Base-by-base conservation (phyloP, 2,113 vertebrate genomes). In the Dasypus novemcinctus region DNA sequence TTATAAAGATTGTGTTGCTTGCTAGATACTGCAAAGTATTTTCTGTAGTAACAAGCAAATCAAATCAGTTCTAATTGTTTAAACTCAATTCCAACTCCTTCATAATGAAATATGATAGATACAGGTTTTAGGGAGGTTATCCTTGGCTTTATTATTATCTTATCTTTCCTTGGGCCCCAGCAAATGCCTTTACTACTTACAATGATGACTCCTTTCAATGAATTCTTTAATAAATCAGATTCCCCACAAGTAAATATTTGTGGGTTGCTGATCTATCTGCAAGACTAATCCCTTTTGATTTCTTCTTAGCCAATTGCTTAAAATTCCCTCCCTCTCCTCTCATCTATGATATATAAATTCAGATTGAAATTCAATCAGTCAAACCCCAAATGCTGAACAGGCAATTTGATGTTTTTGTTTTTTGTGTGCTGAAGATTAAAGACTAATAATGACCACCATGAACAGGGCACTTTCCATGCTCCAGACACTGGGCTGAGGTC, bases 291-390 rank as follows among this genome's bases (percentile, higher is more conserved):
- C 33, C 46, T 91, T n/a, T 86, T 14, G 21, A 81, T 68, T 95
- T 79, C 52, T 59, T 88, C 61, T 76, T 64, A 92, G 64, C 12
- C 29, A 95, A 72, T 52, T 89, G 18, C 57, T 92, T 89, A 74
- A 81, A 85, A 79, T 25, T 38, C 36, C 7, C n/a, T 69, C n/a
- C 72, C 9, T 54, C 1, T 72, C 20, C 20, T 83, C 52, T 92
- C 11, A 38, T 38, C n/a, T 76, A 57, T 33, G 2, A 0, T 64
- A 29, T 38, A 66, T 68, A 63, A 61, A 78, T 68, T 87, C 20
- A 69, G 23, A 93, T 63, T 57, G 80, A 71, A 91, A 74, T 64
- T 52, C 54, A 87, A 33, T 64, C n/a, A 61, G 11, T 68, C 78
- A 78, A 46, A 57, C 76, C 23, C 82, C 52, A 82, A 81, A 63